These are phyloP conservation scores for Tichodroma muraria DNA, from an alignment of 2,113 vertebrate genomes.

Conservation along the genomic window DNA sequence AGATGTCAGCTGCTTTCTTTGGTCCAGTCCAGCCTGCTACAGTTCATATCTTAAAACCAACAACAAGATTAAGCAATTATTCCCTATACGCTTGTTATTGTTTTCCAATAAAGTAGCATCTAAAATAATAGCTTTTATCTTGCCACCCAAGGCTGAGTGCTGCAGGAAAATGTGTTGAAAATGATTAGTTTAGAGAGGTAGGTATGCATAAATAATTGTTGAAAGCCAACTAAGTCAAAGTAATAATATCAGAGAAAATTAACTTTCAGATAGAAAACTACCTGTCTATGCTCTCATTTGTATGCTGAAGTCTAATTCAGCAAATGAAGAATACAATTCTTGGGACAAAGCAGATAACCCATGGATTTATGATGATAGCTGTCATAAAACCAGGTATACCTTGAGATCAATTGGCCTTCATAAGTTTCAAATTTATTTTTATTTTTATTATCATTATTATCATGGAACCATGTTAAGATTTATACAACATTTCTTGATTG, in stretches of 20 bases:
- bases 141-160: neutral
- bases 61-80: conserved; percentile 8
- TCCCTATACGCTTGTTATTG: neutral
- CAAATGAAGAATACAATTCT: neutral
- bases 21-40: neutral
- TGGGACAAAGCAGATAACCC: neutral
- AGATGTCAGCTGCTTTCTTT: conserved; percentile 27
- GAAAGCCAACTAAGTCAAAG: conserved; percentile 38
- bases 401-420: conserved; percentile 11
- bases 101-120: neutral
- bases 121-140: conserved; percentile 2
- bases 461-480: conserved; percentile 17
- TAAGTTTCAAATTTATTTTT: conserved; percentile 49
- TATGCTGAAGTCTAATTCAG: neutral
- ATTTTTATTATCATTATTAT: conserved; percentile 35
- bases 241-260: conserved; percentile 21
- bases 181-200: neutral
- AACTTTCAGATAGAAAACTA: conserved; percentile 7
- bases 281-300: neutral
- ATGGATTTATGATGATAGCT: neutral
- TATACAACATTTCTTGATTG: neutral
- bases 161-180: conserved; percentile 8
- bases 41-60: conserved; percentile 12
- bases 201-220: conserved; percentile 36
- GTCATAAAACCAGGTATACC: neutral